Conservation (phyloP, 2,797 vertebrate genomes). For the Anas georgica region DNA sequence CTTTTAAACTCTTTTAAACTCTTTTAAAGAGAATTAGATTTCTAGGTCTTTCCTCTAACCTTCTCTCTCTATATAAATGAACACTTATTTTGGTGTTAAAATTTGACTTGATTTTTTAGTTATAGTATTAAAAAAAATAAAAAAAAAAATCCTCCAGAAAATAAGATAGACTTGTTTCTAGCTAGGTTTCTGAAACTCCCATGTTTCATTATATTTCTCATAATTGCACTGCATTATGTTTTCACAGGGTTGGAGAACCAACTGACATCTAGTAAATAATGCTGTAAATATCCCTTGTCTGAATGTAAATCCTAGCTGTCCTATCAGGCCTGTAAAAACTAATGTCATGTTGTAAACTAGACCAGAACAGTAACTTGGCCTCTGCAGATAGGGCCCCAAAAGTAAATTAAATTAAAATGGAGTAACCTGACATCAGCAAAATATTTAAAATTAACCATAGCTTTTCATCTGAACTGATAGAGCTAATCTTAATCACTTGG, state of each 20-base stretch:
- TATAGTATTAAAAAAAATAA: no score
- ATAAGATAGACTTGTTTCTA: no score
- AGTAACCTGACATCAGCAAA: neutral
- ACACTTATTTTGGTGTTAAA: neutral
- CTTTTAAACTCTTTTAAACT: neutral
- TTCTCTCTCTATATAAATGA: conserved; percentile 6
- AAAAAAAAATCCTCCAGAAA: neutral
- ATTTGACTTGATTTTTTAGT: neutral
- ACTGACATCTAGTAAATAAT: neutral
- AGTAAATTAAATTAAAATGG: neutral
- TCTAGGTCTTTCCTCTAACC: neutral
- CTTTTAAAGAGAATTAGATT: neutral
- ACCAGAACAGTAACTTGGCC: neutral
- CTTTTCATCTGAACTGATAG: neutral
- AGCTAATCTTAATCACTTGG: neutral
- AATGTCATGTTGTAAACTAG: neutral
- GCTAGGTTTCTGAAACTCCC: neutral
- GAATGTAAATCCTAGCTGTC: neutral
- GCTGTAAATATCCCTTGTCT: neutral
- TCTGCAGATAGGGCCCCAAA: neutral
- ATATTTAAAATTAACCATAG: neutral
- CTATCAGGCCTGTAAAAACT: neutral
- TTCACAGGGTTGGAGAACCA: neutral
- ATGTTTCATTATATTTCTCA: neutral
- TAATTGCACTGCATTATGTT: neutral